Base-by-base conservation (phyloP, 2,113 vertebrate genomes). In the Okapia johnstoni region DNA sequence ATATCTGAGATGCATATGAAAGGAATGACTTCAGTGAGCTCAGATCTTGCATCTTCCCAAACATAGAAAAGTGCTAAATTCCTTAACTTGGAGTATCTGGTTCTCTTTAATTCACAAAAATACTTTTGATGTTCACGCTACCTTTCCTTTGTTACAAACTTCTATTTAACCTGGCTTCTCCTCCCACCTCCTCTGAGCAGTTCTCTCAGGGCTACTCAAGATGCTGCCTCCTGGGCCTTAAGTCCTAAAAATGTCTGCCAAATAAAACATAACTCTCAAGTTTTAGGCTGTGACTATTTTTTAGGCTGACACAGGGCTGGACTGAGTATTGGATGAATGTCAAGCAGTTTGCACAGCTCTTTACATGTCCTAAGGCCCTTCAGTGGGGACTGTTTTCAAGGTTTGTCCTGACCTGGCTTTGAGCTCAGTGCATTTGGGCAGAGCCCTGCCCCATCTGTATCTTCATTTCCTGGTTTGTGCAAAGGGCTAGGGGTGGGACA, bases 351-450 rank as follows among this genome's bases (percentile, higher is more conserved):
- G 46, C 46, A 11, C 7, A 21, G 48, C 30, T 60, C 10, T 80
- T 3, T 3, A 4, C 1, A 0, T 8, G 43, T 77, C 48, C 2
- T 6, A 6, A n/a, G 36, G 48, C 43, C n/a, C 52, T 5, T 17
- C 54, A 5, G 2, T 46, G 23, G 36, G 5, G 40, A 15, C 73
- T 33, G 48, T 30, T 30, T 87, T 54, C 50, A 7, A 9, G 21
- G 48, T 36, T 58, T 54, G 28, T 14, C 3, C 6, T 8, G 66
- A n/a, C 13, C 15, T 28, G 1, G 0, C 17, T 66, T 14, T 84
- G 54, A 88, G 58, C n/a, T 80, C n/a, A n/a, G 5, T 15, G n/a
- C 25, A 2, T 73, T 33, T 33, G 58, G 28, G n/a, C 26, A 23
- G 58, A 63, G 40, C 40, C 40, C 36, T 2, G 36, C 10, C 81